phyloP scores from a whole-genome alignment of 2,888 invertebrate species.

The Pseudanteris insignis region DNA sequence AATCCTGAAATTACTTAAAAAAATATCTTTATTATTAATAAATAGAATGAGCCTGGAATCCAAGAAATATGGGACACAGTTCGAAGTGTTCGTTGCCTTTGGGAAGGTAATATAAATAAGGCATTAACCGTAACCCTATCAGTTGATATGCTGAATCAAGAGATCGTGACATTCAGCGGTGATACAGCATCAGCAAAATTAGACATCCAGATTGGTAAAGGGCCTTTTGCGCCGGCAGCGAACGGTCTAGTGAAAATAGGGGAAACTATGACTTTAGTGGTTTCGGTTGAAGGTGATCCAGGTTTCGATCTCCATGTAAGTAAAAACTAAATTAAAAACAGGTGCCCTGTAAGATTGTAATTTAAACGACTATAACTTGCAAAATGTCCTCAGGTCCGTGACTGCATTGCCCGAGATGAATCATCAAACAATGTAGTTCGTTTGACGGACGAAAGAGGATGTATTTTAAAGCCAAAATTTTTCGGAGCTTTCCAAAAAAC shows the following conservation, averaged over 20 bases:
- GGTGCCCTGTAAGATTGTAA: not conserved
- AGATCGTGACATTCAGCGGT: constrained; percentile 85
- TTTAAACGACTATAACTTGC: not conserved
- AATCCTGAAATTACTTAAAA: too few species aligned
- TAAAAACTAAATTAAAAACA: too few species aligned
- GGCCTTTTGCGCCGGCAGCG: constrained; percentile 80
- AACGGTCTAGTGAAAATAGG: constrained; percentile 83
- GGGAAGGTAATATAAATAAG: constrained; percentile 83
- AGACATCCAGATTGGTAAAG: constrained; percentile 80
- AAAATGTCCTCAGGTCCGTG: constrained; percentile 76
- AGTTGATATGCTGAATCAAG: constrained; percentile 82
- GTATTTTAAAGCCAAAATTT: constrained; percentile 80
- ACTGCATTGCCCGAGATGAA: constrained; percentile 80
- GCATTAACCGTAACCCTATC: constrained; percentile 78
- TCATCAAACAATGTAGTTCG: constrained; percentile 74
- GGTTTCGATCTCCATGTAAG: constrained; percentile 76
- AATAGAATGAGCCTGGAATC: constrained; percentile 80
- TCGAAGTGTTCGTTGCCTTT: constrained; percentile 79
- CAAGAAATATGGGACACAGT: constrained; percentile 83
- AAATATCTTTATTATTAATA: too few species aligned
- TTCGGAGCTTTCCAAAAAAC: constrained; percentile 86
- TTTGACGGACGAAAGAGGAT: constrained; percentile 79
- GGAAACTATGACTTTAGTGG: constrained; percentile 82
- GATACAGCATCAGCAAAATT: constrained; percentile 82
- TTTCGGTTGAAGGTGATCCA: constrained; percentile 81